phyloP scores from a whole-genome alignment of 2,113 vertebrate genomes.

The Cygnus atratus region DNA sequence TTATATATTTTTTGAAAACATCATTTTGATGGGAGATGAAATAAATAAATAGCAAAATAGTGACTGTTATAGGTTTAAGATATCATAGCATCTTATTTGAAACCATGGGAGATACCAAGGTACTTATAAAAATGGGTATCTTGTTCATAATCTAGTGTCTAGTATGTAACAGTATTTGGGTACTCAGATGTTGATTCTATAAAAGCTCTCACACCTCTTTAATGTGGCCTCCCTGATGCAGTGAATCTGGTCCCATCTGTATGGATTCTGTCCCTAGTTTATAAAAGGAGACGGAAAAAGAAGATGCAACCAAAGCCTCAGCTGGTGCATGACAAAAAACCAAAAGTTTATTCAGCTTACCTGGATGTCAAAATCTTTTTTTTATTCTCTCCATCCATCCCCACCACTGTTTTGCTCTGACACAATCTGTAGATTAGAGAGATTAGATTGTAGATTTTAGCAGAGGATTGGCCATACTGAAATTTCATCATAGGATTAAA shows the following conservation, averaged over 20 bases:
- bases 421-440: background rate
- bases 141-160: background rate
- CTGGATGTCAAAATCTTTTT: background rate
- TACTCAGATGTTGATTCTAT: background rate
- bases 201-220: background rate
- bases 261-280: background rate
- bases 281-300: background rate
- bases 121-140: background rate
- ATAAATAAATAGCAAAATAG: background rate
- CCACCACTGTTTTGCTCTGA: background rate
- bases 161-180: background rate
- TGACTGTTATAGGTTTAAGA: background rate
- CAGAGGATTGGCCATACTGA: background rate
- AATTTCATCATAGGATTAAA: background rate
- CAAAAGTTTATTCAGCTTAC: background rate
- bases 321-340: background rate
- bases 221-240: background rate
- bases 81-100: background rate
- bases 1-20: background rate
- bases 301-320: background rate
- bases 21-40: background rate
- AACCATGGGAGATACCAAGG: background rate
- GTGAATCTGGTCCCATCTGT: background rate
- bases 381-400: background rate
- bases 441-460: background rate